These are phyloP conservation scores for fruit fly (Drosophila melanogaster) DNA, from an alignment of 1,140 invertebrate genomes.

Conservation along the genomic window DNA sequence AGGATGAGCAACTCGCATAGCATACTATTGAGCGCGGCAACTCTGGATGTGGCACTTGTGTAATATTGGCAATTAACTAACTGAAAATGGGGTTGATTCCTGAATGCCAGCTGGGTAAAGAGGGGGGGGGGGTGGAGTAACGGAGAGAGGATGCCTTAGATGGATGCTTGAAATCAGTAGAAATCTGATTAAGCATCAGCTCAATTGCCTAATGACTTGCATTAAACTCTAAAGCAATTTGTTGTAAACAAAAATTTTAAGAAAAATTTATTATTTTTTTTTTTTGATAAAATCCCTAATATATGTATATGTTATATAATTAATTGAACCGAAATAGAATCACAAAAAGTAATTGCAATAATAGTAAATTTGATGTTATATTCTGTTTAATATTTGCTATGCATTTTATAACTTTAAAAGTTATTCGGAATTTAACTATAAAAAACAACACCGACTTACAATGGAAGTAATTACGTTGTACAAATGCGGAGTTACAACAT, in stretches of 20 bases:
- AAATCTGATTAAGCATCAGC: constrained; percentile 40
- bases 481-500: background rate
- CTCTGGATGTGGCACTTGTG: constrained; percentile 69
- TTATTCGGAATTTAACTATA: too few species aligned
- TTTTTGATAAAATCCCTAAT: too few species aligned
- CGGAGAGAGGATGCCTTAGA: background rate
- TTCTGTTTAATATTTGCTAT: too few species aligned
- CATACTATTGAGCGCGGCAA: constrained; percentile 62
- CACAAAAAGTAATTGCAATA: too few species aligned
- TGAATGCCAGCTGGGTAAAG: constrained; percentile 53
- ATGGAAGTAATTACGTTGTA: too few species aligned
- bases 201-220: constrained; percentile 42
- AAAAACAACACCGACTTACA: too few species aligned
- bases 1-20: constrained; percentile 47
- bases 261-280: too few species aligned
- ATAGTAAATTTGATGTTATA: too few species aligned
- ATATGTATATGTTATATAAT: too few species aligned
- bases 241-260: background rate
- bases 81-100: constrained; percentile 78
- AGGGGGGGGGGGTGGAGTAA: background rate
- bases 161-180: constrained; percentile 43
- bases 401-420: too few species aligned
- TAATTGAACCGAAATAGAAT: too few species aligned
- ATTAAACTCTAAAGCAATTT: constrained; percentile 14
- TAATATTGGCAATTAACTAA: constrained; percentile 83